Evolutionary conservation across 2,888 invertebrate species (phyloP), one percentile per base, ranked within the genome.

Genomic region (Trichopoda pennipes): DNA sequence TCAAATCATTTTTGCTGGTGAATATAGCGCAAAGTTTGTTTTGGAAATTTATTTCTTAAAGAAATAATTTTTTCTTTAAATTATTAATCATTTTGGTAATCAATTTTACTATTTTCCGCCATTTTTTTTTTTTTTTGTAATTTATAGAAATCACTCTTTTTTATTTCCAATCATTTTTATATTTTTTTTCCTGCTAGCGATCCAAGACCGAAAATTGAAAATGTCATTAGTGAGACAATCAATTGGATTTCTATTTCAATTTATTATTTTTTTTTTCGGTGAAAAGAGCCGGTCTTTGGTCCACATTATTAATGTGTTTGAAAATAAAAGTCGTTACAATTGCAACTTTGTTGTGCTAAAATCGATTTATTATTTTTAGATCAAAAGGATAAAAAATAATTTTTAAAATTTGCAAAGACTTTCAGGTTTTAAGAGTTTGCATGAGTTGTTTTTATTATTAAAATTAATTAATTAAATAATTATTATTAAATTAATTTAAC

Each of bases 161-260:
- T 49, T 49, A 23, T 76, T 60, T 28, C 6, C 17, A 60, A 44
- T 61, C 42, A 69, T 60, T 42, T 53, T 63, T 61, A 35, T 58
- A 56, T 53, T 60, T 66, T 42, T 17, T 68, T 56, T 17, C 12
- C 44, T 38, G 23, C 47, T 17, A 1, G 35, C n/a, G 14, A 21
- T 35, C 7, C 21, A 19, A 53, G 42, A 47, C 44, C 47, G 53
- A 44, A 72, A 82, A 79, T 75, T 82, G 75, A 79, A 66, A 74
- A 79, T 72, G 79, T 61, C 75, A 82, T 79, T 82, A 82, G 81
- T 55, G 23, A 72, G 56, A 72, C 19, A 53, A 70, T 70, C 53
- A 58, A 63, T 74, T 78, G 70, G 60, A 61, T 70, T 64, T 49
- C 60, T 58, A 42, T 58, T 61, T 23, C 10, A 51, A 16, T 60